phyloP scores from a whole-genome alignment of 2,113 vertebrate genomes.

The Pangasianodon hypophthalmus region DNA sequence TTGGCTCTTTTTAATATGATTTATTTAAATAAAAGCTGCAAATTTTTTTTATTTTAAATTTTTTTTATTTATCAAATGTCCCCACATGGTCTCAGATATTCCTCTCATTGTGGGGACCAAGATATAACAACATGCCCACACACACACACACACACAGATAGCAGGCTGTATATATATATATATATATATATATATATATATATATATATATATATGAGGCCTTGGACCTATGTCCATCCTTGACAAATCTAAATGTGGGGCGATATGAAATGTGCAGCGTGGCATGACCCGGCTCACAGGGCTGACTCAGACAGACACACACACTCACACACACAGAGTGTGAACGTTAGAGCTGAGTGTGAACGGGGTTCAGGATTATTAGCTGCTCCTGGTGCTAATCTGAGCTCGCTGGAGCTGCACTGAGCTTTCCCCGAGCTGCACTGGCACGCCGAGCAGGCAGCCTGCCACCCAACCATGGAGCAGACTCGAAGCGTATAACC shows the following conservation, averaged over 20 bases:
- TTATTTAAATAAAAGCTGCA: background rate
- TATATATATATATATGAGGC: background rate
- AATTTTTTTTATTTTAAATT: background rate
- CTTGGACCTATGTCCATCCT: background rate
- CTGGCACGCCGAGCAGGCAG: conserved; percentile 24
- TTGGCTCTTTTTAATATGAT: background rate
- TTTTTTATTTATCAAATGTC: background rate
- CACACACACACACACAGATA: background rate
- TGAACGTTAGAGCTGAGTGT: background rate
- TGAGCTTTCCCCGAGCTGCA: background rate
- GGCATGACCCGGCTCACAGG: background rate
- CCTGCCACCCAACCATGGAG: background rate
- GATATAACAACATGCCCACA: background rate
- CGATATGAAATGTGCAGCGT: background rate
- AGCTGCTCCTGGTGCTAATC: conserved; percentile 5
- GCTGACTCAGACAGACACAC: background rate
- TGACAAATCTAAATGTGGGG: background rate
- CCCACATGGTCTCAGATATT: background rate
- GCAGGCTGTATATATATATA: too few species aligned
- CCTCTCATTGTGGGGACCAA: background rate
- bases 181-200: too few species aligned
- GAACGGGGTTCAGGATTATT: background rate
- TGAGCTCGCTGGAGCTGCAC: background rate
- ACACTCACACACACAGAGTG: background rate
- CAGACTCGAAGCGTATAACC: background rate